A percentile compares a stretch with the other conserved stretches of the same genome.
phyloP scores from a whole-genome alignment of 2,888 invertebrate genomes.

The Napeogenes inachia region DNA sequence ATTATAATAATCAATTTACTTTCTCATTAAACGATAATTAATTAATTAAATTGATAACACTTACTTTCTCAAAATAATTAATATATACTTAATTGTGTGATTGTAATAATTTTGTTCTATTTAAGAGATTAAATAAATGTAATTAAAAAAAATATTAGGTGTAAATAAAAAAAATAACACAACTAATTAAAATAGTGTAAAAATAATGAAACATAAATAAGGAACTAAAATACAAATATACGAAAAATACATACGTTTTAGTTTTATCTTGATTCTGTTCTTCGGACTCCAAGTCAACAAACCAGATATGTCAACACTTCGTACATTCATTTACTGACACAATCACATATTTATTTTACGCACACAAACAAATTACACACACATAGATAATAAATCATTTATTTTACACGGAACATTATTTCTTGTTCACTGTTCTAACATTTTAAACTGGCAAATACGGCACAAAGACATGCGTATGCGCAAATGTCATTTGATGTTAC shows the following conservation, averaged over 20 bases:
- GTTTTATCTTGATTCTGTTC: constrained; percentile 73
- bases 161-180: no score
- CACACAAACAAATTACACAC: constrained; percentile 37
- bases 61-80: no score
- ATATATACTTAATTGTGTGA: no score
- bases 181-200: no score
- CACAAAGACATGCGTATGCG: constrained; percentile 65
- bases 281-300: constrained; percentile 73
- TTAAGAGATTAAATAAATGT: no score
- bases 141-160: no score
- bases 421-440: constrained; percentile 28
- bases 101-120: no score
- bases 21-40: no score
- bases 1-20: no score
- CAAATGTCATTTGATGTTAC: constrained; percentile 63
- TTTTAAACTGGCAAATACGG: constrained; percentile 39
- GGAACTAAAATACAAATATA: constrained; percentile 10
- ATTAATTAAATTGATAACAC: no score
- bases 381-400: constrained; percentile 17
- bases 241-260: constrained; percentile 62
- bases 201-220: background rate
- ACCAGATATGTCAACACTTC: constrained; percentile 66
- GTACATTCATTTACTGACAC: constrained; percentile 72
- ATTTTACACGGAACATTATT: constrained; percentile 18
- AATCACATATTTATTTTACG: constrained; percentile 48